Base-by-base conservation (phyloP, 2,797 vertebrate genomes). In the Alca torda region DNA sequence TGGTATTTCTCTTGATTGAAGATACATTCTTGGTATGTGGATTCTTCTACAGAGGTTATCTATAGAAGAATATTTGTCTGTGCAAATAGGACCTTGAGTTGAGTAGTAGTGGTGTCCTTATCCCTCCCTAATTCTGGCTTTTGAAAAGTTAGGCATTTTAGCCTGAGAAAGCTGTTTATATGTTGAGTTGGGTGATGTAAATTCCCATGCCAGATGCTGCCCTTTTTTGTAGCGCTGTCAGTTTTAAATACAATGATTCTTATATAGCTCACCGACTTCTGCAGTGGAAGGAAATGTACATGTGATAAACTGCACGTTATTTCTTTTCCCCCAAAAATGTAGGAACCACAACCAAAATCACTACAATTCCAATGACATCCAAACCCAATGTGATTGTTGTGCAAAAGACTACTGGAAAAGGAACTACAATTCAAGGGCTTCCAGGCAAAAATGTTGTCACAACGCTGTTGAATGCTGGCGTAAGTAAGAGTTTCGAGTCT, bases 301-400 rank as follows among this genome's bases (percentile, higher is more conserved):
- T 39, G 33, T 31, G 28, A 33, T 73, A 79, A 86, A 81, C 19
- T 8, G 10, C 37, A 21, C 6, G 0, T 84, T 95, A 19, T 54
- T 97, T 97, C 91, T 96, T 84, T 97, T 85, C 78, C 57, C 43
- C 28, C 68, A 90, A 97, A 83, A 96, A 87, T 93, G 69, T 59
- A 99, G 99, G 99, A 90, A 99, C 99, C 6, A 99, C 99, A 11
- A 99, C 99, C 10, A 99, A 99, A 98, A 99, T 99, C 98, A 99
- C 99, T 89, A 99, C 99, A 85, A 99, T 99, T 95, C 99, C 99
- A 80, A 99, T 99, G 99, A 99, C 99, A 20, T 99, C 99, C 33
- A 99, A 99, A 93, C 99, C 99, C 35, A 99, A 99, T 25, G 99
- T 99, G 92, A 99, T 99, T 15, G 99, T 99, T 95, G 99, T 99